Evolutionary conservation across 2,113 vertebrate species (phyloP), one percentile per base, ranked within the genome.

Genomic region (Syrrhaptes paradoxus): DNA sequence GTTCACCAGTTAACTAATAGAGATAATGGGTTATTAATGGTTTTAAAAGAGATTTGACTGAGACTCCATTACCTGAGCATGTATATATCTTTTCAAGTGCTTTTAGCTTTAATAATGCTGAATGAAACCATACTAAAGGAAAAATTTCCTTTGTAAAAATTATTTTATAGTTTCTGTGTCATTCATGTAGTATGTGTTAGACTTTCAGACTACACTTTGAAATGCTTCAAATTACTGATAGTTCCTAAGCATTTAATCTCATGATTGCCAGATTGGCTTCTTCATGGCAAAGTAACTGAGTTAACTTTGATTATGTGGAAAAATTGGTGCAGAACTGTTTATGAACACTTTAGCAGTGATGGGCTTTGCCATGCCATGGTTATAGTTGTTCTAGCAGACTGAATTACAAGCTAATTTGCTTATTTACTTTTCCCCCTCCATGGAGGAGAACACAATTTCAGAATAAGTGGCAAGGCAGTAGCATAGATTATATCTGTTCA

Each of bases 241-340:
- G 8, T 70, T 94, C 70, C 21, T 29, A 67, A 41, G 6, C 28
- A 24, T 7, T 85, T 71, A 22, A 73, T 54, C 36, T 71, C 75
- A 49, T 81, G 59, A 51, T 81, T 85, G 31, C 41, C 31, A 41
- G 22, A 32, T 51, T 63, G 58, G 7, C 36, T 46, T 87, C 75
- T 88, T 67, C 10, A 8, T 45, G 58, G 34, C 59, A 88, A 83
- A 93, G 65, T 87, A 67, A 92, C 28, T 86, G 31, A n/a, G 94
- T 43, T 78, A 55, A 76, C 36, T 93, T 94, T 48, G 51, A 80
- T 65, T 67, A 55, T 63, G 74, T 91, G 25, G 65, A 26, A 82
- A 96, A 93, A 59, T 58, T 17, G 59, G 20, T 63, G 52, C 73
- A 85, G 61, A 91, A 85, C 43, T 89, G 67, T 95, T 95, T 65